Conservation (phyloP, 2,888 invertebrate genomes). For the Slavum lentiscoides region DNA sequence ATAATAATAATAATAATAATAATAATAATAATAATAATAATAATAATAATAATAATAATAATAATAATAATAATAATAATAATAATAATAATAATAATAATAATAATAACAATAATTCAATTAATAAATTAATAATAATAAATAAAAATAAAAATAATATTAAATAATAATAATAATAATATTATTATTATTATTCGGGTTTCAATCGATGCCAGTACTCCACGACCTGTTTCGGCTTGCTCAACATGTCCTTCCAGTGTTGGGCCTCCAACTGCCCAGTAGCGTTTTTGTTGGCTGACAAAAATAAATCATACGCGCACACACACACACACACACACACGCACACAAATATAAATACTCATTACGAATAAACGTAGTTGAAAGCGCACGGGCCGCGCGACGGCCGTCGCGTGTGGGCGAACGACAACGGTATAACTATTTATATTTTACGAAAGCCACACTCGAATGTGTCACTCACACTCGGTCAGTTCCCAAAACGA, state of each 20-base stretch:
- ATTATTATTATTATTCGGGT: constrained; percentile 69
- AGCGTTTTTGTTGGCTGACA: constrained; percentile 74
- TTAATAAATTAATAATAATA: constrained; percentile 5
- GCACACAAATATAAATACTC: not conserved
- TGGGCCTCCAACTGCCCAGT: constrained; percentile 94
- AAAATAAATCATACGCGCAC: not conserved
- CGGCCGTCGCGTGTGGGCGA: too few relatives aligned
- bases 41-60: not conserved
- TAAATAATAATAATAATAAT: not conserved
- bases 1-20: constrained; percentile 18
- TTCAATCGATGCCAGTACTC: constrained; percentile 97
- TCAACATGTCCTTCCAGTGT: constrained; percentile 98
- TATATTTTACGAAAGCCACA: too few relatives aligned
- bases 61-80: too few relatives aligned
- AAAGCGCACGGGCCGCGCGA: too few relatives aligned
- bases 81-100: too few relatives aligned
- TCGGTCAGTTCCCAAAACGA: too few relatives aligned
- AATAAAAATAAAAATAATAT: not conserved
- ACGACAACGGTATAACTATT: too few relatives aligned
- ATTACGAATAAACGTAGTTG: too few relatives aligned
- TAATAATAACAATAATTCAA: not conserved
- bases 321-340: not conserved
- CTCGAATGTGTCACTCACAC: too few relatives aligned
- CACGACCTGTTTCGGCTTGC: constrained; percentile 92
- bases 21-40: constrained; percentile 14